Evolutionary conservation across 2,113 vertebrate genomes (phyloP).

Genomic region (Uropsilus gracilis): DNA sequence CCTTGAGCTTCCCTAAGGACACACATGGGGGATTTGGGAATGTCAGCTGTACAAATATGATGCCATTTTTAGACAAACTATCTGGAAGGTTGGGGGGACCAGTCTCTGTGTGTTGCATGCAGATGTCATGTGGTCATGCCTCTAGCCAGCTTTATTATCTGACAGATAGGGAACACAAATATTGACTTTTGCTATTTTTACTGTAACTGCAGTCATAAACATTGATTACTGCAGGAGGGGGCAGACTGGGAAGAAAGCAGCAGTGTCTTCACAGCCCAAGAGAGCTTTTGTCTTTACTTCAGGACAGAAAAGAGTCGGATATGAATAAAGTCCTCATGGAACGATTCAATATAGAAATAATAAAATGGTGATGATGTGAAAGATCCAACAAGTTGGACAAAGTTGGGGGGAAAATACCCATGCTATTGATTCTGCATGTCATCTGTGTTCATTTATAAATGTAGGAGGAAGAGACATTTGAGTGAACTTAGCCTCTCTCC

Average conservation of each 20-base stretch:
- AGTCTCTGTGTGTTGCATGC: background rate
- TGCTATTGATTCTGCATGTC: background rate
- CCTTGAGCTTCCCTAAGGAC: conserved; percentile 63
- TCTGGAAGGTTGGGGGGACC: background rate
- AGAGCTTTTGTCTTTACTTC: conserved; percentile 47
- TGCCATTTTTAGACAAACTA: conserved; percentile 71
- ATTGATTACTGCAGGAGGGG: conserved; percentile 25
- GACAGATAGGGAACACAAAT: conserved; percentile 71
- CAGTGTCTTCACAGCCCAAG: background rate
- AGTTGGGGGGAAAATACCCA: background rate
- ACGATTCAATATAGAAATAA: background rate
- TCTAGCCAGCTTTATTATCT: conserved; percentile 74
- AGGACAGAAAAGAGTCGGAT: background rate
- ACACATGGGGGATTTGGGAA: conserved; percentile 56
- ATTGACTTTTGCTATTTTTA: conserved; percentile 79
- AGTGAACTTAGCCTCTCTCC: background rate
- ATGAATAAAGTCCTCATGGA: background rate
- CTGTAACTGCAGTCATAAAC: conserved; percentile 73
- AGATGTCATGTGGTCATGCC: conserved; percentile 55
- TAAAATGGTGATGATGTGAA: conserved; percentile 46
- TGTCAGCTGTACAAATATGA: conserved; percentile 80
- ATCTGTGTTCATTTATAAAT: conserved; percentile 57
- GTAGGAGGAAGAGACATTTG: background rate
- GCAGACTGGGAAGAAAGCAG: background rate
- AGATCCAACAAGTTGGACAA: background rate